Percentiles rank a stretch among this genome's conserved stretches.
These are phyloP conservation scores for Lissocephala sabroskyi DNA, from an alignment of 2,888 invertebrate genomes.

Conservation along the genomic window DNA sequence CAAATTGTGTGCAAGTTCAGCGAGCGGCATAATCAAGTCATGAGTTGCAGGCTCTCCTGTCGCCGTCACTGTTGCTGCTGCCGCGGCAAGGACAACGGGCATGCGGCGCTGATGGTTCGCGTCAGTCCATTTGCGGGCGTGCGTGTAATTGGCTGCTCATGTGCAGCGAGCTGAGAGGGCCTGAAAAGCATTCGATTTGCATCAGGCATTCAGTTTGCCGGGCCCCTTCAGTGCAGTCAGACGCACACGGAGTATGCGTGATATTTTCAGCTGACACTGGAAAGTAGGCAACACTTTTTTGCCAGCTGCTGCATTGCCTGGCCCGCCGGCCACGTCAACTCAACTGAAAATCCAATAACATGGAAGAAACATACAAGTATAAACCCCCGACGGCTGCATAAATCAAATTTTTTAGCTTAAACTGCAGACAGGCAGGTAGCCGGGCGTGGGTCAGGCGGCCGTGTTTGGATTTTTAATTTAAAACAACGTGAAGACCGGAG, in stretches of 20 bases:
- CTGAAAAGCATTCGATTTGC: too few relatives aligned
- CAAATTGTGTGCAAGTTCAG: slow-evolving; percentile 45
- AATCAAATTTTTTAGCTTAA: slow-evolving; percentile 39
- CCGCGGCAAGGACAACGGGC: too few relatives aligned
- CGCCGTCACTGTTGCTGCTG: too few relatives aligned
- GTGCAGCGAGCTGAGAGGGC: slow-evolving; percentile 39
- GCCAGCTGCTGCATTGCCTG: too few relatives aligned
- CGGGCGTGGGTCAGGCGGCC: background rate
- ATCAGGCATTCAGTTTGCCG: too few relatives aligned
- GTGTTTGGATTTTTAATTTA: slow-evolving; percentile 55
- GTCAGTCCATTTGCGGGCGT: slow-evolving; percentile 16
- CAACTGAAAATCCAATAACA: too few relatives aligned
- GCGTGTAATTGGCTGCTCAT: slow-evolving; percentile 48
- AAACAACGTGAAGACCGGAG: slow-evolving; percentile 41
- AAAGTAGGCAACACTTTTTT: too few relatives aligned
- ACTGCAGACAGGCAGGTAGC: slow-evolving; percentile 31
- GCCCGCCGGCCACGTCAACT: too few relatives aligned
- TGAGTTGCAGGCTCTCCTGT: slow-evolving; percentile 36
- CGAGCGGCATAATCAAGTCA: slow-evolving; percentile 57
- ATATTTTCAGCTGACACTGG: too few relatives aligned
- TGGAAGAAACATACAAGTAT: too few relatives aligned
- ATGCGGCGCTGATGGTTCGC: background rate
- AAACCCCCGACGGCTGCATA: slow-evolving; percentile 19
- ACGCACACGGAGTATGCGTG: too few relatives aligned
- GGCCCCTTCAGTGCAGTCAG: too few relatives aligned